Percentiles rank a stretch among this genome's conserved stretches.
Conservation (phyloP, 2,797 vertebrate species). For the Balearica regulorum region DNA sequence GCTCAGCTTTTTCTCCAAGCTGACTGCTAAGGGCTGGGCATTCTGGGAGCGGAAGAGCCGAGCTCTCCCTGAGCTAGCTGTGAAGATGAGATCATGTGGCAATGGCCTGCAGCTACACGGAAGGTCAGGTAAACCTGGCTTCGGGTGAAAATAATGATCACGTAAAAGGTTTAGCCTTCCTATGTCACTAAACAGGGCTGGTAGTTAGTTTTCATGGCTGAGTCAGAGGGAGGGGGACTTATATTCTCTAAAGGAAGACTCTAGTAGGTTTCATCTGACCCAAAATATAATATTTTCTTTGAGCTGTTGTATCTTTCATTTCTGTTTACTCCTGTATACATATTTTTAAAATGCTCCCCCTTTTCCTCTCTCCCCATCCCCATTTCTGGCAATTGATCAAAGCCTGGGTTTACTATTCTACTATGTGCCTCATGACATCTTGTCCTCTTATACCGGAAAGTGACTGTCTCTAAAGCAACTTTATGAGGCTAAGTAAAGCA, state of each 20-base stretch:
- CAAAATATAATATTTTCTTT: neutral
- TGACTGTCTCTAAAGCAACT: neutral
- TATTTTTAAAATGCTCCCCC: neutral
- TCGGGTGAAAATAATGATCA: neutral
- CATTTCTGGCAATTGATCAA: neutral
- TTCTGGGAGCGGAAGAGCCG: neutral
- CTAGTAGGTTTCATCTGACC: neutral
- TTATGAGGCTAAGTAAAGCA: neutral
- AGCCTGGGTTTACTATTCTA: neutral
- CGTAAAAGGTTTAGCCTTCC: neutral
- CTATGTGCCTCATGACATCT: neutral
- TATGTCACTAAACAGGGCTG: neutral
- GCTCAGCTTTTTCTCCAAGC: neutral
- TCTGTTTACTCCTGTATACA: neutral
- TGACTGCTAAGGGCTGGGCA: neutral
- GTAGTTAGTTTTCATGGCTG: neutral
- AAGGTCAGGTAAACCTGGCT: neutral
- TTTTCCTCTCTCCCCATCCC: neutral
- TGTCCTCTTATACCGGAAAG: neutral
- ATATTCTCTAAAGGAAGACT: neutral
- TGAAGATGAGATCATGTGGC: neutral
- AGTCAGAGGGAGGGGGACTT: neutral
- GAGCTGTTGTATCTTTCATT: neutral
- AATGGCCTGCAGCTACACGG: neutral
- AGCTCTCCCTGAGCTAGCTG: neutral